A percentile compares a stretch with the other conserved stretches of the same genome.
These are phyloP conservation scores for Agrochola circellaris DNA, from an alignment of 2,888 invertebrate genomes.

Conservation along the genomic window DNA sequence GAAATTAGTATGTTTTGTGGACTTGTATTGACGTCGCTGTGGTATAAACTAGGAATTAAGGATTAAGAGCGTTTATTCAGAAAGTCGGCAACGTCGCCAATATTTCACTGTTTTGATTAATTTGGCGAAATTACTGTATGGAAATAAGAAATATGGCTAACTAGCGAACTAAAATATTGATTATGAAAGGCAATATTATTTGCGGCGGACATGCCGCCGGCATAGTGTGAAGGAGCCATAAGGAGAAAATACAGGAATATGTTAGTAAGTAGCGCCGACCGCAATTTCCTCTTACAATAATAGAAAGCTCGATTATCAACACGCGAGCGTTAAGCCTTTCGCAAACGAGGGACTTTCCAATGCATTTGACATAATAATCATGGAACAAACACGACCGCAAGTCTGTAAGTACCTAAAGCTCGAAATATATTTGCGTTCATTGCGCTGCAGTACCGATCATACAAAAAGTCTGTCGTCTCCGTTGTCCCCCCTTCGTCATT, in stretches of 20 bases:
- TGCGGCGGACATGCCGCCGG: no score
- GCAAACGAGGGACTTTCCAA: constrained; percentile 16
- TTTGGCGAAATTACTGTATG: no score
- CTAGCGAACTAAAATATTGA: no score
- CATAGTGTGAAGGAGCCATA: no score
- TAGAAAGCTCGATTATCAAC: constrained; percentile 23
- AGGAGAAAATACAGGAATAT: not conserved
- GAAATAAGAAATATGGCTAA: no score
- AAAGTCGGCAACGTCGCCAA: no score
- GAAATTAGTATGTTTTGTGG: not conserved
- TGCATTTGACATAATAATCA: not conserved
- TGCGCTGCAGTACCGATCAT: not conserved
- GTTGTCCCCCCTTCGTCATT: not conserved
- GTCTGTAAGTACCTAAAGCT: not conserved
- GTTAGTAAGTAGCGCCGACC: constrained; percentile 8
- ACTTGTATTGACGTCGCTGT: not conserved
- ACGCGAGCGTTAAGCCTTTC: constrained; percentile 14
- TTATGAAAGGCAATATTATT: no score
- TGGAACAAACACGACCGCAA: not conserved
- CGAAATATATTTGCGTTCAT: not conserved
- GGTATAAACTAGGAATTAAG: no score
- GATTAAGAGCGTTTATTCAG: not conserved
- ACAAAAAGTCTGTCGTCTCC: not conserved
- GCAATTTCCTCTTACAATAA: constrained; percentile 42
- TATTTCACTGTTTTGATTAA: no score